Conservation (phyloP, 2,113 vertebrate genomes). For the Himantopus leucocephalus region DNA sequence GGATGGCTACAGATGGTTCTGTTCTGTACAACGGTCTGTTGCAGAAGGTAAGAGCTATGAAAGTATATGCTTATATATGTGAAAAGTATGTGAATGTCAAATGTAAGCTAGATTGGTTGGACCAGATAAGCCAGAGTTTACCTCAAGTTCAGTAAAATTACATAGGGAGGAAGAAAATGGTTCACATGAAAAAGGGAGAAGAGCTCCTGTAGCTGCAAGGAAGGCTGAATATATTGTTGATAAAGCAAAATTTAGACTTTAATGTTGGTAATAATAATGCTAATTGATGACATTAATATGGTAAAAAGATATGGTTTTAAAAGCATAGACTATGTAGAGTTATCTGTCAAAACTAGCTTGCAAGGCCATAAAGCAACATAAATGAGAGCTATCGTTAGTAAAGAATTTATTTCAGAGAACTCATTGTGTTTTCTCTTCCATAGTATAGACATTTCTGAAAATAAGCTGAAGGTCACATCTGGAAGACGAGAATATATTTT, state of each 20-base stretch:
- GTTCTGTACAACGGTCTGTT: neutral
- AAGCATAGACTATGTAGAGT: neutral
- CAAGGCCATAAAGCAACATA: neutral
- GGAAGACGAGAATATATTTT: constrained; percentile 45
- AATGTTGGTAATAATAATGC: neutral
- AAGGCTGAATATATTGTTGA: neutral
- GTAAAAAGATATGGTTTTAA: neutral
- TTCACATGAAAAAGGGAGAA: neutral
- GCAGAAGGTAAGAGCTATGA: neutral
- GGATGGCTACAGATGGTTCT: constrained; percentile 21
- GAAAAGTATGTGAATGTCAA: neutral
- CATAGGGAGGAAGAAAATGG: neutral
- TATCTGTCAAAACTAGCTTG: neutral
- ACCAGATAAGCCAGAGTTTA: neutral
- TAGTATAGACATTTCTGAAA: constrained; percentile 13
- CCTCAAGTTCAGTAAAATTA: neutral
- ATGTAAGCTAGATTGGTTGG: neutral
- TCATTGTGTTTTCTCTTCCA: neutral
- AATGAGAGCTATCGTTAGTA: neutral
- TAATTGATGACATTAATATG: neutral
- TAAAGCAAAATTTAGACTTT: neutral
- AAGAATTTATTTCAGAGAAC: neutral
- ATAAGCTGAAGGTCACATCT: constrained; percentile 51
- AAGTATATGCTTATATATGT: neutral
- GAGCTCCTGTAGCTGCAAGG: neutral